These are phyloP conservation scores for Watsonalla binaria DNA, from an alignment of 2,888 invertebrate genomes.

Conservation along the genomic window DNA sequence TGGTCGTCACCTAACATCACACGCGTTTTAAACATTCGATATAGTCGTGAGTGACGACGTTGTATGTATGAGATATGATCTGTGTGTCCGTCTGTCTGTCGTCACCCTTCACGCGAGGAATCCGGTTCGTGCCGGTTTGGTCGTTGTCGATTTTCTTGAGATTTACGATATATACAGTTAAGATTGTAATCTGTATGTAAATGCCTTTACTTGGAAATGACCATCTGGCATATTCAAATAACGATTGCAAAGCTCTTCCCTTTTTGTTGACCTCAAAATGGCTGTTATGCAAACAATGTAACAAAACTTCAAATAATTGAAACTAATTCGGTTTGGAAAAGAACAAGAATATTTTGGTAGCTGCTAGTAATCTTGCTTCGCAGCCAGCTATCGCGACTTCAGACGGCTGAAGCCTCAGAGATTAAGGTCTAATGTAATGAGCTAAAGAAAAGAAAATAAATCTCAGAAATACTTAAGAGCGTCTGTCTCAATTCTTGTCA, in stretches of 20 bases:
- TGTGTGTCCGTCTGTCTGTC: constrained; percentile 36
- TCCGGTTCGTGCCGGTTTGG: constrained; percentile 18
- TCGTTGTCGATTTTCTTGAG: constrained; percentile 1
- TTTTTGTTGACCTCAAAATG: background rate
- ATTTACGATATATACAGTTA: background rate
- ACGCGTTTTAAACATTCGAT: constrained; percentile 22
- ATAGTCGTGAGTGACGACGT: constrained; percentile 42
- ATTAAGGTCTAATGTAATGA: too few relatives aligned
- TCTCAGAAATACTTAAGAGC: too few relatives aligned
- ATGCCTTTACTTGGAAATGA: background rate
- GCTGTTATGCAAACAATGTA: too few relatives aligned
- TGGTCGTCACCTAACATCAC: background rate
- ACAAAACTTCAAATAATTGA: too few relatives aligned
- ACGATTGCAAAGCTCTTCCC: background rate
- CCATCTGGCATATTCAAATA: background rate
- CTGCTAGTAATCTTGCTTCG: too few relatives aligned
- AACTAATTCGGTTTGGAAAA: too few relatives aligned
- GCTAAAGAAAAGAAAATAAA: too few relatives aligned
- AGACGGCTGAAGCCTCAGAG: too few relatives aligned
- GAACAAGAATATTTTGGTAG: too few relatives aligned
- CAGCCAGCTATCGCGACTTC: too few relatives aligned
- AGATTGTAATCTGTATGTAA: background rate
- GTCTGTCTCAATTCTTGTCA: too few relatives aligned
- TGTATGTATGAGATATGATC: constrained; percentile 44
- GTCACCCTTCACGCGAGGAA: constrained; percentile 41